phyloP scores from a whole-genome alignment of 1,140 invertebrate genomes.

The Plectus sambesii region DNA sequence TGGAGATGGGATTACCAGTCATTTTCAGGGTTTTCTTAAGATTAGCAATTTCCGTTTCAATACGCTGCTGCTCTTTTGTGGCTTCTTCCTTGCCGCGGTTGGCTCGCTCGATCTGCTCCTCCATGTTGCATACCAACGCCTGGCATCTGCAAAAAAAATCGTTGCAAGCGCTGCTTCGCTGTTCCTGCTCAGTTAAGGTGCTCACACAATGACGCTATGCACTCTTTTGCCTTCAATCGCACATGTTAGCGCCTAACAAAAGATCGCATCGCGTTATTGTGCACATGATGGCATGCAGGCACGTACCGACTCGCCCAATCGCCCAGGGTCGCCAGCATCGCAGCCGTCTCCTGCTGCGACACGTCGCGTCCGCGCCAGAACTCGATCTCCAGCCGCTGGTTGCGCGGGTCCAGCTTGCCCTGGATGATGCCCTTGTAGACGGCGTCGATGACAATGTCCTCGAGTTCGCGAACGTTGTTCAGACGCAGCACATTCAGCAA shows the following conservation, averaged over 20 bases:
- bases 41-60: not conserved
- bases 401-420: conserved; percentile 88
- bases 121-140: not conserved
- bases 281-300: not conserved
- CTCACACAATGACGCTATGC: not conserved
- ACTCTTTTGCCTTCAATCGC: not conserved
- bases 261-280: not conserved
- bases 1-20: too few relatives aligned
- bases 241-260: not conserved
- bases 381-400: conserved; percentile 79
- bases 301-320: conserved; percentile 28
- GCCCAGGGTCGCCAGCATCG: conserved; percentile 45
- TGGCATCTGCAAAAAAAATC: not conserved
- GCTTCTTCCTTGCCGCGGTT: not conserved
- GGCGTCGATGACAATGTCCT: conserved; percentile 93
- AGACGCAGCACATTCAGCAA: conserved; percentile 58
- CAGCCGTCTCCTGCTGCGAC: conserved; percentile 53
- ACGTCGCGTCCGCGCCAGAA: conserved; percentile 86
- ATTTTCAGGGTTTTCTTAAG: conserved; percentile 1
- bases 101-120: not conserved
- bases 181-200: not conserved
- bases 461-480: conserved; percentile 77
- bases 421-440: conserved; percentile 92
- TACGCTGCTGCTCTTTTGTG: not conserved
- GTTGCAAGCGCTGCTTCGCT: not conserved